Evolutionary conservation across 1,140 invertebrate species (phyloP).

Genomic region (Drosophila sp.): DNA sequence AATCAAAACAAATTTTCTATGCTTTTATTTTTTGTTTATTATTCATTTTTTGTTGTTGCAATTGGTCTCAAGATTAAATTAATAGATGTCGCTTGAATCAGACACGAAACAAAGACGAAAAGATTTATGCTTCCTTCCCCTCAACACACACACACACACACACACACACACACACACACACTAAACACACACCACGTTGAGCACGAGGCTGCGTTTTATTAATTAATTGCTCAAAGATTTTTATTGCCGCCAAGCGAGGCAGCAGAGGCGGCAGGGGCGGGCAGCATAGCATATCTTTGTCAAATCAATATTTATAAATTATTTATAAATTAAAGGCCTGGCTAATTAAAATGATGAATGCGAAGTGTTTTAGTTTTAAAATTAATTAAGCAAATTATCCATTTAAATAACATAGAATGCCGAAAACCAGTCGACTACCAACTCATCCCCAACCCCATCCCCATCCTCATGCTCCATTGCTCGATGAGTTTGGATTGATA

Average conservation of each 20-base stretch:
- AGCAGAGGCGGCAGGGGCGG: background rate
- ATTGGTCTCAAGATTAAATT: slow-evolving; percentile 54
- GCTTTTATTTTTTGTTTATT: slow-evolving; percentile 34
- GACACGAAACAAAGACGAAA: slow-evolving; percentile 40
- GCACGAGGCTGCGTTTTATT: slow-evolving; percentile 48
- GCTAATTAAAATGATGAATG: slow-evolving; percentile 76
- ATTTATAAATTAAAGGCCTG: slow-evolving; percentile 67
- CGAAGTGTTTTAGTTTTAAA: slow-evolving; percentile 58
- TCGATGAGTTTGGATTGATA: slow-evolving; percentile 53
- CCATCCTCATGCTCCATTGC: slow-evolving; percentile 24
- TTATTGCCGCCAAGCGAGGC: slow-evolving; percentile 39
- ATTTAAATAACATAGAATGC: slow-evolving; percentile 64
- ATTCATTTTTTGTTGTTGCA: slow-evolving; percentile 37
- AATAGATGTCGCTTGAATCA: slow-evolving; percentile 53
- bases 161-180: slow-evolving; percentile 6
- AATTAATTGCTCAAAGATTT: slow-evolving; percentile 60
- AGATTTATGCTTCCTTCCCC: slow-evolving; percentile 61
- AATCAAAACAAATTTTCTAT: slow-evolving; percentile 36
- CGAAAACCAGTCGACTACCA: slow-evolving; percentile 17
- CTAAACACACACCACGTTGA: slow-evolving; percentile 7
- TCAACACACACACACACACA: slow-evolving; percentile 17
- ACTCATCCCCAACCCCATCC: background rate
- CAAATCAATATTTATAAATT: slow-evolving; percentile 69
- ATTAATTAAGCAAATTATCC: slow-evolving; percentile 61
- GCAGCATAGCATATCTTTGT: slow-evolving; percentile 50